Conservation (phyloP, 2,888 invertebrate species). For the Pollenia labialis region DNA sequence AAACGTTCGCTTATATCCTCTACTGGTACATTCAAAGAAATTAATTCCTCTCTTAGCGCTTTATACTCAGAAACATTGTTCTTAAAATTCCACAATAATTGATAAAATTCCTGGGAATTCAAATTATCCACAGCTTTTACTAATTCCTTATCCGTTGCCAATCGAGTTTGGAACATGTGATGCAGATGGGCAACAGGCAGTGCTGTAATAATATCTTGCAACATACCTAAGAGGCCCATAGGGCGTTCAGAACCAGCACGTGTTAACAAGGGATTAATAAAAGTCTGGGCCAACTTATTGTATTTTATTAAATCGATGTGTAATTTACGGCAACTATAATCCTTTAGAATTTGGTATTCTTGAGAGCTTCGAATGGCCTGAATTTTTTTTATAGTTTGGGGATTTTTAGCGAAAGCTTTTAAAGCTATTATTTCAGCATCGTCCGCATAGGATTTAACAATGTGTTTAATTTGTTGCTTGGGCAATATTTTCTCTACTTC, state of each 20-base stretch:
- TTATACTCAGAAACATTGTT: conserved; percentile 59
- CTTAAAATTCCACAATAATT: conserved; percentile 50
- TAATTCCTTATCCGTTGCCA: conserved; percentile 75
- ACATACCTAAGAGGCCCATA: conserved; percentile 76
- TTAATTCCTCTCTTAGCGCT: conserved; percentile 32
- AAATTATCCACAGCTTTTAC: conserved; percentile 74
- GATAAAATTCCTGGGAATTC: conserved; percentile 77
- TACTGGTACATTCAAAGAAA: conserved; percentile 75
- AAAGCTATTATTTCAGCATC: conserved; percentile 76
- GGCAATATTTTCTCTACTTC: conserved; percentile 76
- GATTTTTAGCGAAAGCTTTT: conserved; percentile 71
- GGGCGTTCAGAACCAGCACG: conserved; percentile 39
- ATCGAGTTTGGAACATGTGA: conserved; percentile 74
- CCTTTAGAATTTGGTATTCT: conserved; percentile 73
- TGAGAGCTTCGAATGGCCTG: conserved; percentile 69
- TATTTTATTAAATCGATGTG: conserved; percentile 74
- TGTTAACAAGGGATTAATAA: conserved; percentile 67
- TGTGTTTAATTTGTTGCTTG: conserved; percentile 73
- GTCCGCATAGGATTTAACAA: conserved; percentile 74
- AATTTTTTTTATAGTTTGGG: conserved; percentile 69
- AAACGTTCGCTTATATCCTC: conserved; percentile 75
- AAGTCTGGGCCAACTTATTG: conserved; percentile 69
- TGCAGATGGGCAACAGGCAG: too few species aligned
- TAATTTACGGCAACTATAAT: conserved; percentile 76
- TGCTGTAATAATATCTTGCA: too few species aligned